Conservation (phyloP, 37 sponge, comb jelly and placozoan genomes). For the Petrosia ficiformis region DNA sequence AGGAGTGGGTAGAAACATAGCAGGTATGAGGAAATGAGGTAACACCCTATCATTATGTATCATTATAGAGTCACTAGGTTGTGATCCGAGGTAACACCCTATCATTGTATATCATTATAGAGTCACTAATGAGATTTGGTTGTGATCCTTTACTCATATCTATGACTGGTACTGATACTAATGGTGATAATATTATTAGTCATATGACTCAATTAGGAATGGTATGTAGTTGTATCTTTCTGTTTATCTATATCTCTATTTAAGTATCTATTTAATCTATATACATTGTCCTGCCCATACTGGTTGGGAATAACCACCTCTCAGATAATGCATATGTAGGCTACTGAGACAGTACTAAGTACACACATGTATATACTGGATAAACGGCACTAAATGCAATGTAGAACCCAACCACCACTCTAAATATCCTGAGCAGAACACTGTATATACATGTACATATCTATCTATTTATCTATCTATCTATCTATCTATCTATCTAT, state of each 20-base stretch:
- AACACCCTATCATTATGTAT: neutral
- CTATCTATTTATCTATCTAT: too few species aligned
- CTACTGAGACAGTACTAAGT: too few species aligned
- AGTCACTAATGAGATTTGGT: conserved; percentile 69
- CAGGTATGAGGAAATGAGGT: neutral
- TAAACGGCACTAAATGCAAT: too few species aligned
- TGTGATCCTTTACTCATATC: conserved; percentile 71
- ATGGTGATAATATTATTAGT: conserved; percentile 40
- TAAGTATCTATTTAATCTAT: too few species aligned
- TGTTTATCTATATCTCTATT: neutral
- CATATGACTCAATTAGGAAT: conserved; percentile 42
- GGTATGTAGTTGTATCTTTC: conserved; percentile 19
- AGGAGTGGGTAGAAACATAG: conserved; percentile 76
- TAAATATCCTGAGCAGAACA: too few species aligned
- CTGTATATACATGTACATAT: too few species aligned
- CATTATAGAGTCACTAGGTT: conserved; percentile 63
- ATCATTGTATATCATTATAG: conserved; percentile 31
- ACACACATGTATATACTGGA: too few species aligned
- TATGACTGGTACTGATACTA: conserved; percentile 71
- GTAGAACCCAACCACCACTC: too few species aligned
- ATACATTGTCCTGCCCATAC: too few species aligned
- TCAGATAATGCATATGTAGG: too few species aligned
- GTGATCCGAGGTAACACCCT: neutral
- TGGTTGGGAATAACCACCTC: too few species aligned
- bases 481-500: neutral